A percentile compares a stretch with the other conserved stretches of the same genome.
These are phyloP conservation scores for Etheostoma spectabile DNA, from an alignment of 2,113 vertebrate species.

Conservation along the genomic window DNA sequence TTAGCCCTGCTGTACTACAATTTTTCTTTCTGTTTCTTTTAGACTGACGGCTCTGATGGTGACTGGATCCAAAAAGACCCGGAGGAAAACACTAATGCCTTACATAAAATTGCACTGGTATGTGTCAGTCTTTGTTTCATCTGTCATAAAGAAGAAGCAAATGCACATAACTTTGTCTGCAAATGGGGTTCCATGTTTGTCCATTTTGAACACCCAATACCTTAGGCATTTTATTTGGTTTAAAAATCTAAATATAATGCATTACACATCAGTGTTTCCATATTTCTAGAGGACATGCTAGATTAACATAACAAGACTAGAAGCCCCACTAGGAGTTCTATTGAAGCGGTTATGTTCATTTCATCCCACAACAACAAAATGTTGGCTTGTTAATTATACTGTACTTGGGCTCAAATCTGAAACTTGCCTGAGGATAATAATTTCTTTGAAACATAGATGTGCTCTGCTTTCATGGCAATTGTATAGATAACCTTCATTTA, in stretches of 20 bases:
- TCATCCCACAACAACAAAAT: no score
- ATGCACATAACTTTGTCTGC: not conserved
- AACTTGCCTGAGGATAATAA: no score
- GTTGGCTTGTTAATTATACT: no score
- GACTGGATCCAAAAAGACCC: slow-evolving; percentile 42
- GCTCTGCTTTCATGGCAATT: no score
- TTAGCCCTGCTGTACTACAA: not conserved
- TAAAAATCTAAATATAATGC: not conserved
- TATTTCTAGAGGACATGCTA: no score
- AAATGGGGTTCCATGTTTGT: not conserved
- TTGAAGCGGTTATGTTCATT: no score
- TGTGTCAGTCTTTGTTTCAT: slow-evolving; percentile 9
- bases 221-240: not conserved
- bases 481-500: no score
- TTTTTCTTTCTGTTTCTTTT: slow-evolving; percentile 23
- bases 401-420: no score
- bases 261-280: not conserved
- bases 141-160: not conserved
- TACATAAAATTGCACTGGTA: slow-evolving; percentile 55
- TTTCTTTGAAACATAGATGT: no score
- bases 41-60: slow-evolving; percentile 46
- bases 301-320: no score
- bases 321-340: no score
- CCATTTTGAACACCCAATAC: not conserved
- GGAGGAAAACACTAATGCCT: slow-evolving; percentile 39